These are phyloP conservation scores for Prionailurus bengalensis DNA, from an alignment of 2,113 vertebrate genomes.

Conservation along the genomic window DNA sequence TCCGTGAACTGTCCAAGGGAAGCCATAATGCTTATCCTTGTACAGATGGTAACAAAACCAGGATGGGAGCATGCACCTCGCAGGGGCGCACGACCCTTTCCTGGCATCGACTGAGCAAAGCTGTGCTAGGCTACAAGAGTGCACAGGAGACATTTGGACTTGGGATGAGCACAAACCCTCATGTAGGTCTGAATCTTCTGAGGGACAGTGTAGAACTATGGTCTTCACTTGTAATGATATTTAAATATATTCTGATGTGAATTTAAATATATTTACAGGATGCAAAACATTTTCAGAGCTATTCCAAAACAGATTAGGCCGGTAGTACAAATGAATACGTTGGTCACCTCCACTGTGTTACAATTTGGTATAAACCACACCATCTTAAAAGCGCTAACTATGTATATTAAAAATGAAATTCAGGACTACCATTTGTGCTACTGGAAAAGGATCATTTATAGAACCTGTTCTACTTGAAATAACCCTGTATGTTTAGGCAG, in stretches of 20 bases:
- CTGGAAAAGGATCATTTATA: neutral
- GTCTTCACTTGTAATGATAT: neutral
- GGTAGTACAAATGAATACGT: neutral
- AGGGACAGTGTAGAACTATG: neutral
- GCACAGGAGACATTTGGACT: fast-evolving
- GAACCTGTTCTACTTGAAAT: neutral
- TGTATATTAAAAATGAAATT: neutral
- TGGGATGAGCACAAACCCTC: neutral
- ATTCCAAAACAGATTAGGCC: neutral
- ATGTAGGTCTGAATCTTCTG: neutral
- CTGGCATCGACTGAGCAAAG: neutral
- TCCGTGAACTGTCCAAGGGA: fast-evolving
- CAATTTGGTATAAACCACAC: neutral
- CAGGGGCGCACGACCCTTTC: too few species aligned
- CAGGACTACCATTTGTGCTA: neutral
- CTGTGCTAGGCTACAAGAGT: fast-evolving
- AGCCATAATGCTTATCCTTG: neutral
- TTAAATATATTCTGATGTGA: too few species aligned
- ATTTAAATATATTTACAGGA: neutral
- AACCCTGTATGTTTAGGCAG: neutral
- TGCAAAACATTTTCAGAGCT: neutral
- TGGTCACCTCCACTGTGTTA: neutral
- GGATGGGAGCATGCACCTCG: fast-evolving
- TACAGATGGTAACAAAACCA: neutral
- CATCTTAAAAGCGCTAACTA: neutral